These are phyloP conservation scores for Laspeyria flexula DNA, from an alignment of 2,888 invertebrate genomes.

Conservation along the genomic window DNA sequence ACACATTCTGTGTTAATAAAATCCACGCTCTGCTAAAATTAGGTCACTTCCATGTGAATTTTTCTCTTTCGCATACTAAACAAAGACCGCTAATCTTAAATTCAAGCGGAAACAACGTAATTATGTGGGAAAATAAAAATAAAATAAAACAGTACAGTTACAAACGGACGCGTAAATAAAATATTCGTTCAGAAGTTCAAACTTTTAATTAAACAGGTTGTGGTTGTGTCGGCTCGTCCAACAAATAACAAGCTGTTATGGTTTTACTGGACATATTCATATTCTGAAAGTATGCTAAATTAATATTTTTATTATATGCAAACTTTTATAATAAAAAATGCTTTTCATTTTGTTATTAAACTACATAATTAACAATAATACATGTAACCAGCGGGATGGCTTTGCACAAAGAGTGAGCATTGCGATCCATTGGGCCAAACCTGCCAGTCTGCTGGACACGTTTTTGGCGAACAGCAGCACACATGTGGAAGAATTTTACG, in stretches of 20 bases:
- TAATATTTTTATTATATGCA: too few relatives aligned
- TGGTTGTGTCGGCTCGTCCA: constrained; percentile 21
- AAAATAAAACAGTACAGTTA: background rate
- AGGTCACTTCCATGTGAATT: constrained; percentile 3
- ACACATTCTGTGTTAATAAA: background rate
- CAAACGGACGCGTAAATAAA: constrained; percentile 20
- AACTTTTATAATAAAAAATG: too few relatives aligned
- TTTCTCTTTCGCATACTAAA: constrained; percentile 19
- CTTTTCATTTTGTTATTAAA: too few relatives aligned
- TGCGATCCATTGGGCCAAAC: too few relatives aligned
- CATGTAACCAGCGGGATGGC: too few relatives aligned
- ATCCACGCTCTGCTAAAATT: background rate
- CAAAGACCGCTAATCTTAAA: constrained; percentile 19
- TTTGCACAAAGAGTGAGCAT: too few relatives aligned
- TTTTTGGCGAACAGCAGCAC: too few relatives aligned
- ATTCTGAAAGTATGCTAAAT: too few relatives aligned
- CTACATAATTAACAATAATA: too few relatives aligned
- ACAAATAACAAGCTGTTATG: constrained; percentile 36
- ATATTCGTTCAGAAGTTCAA: constrained; percentile 23
- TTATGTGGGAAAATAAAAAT: constrained; percentile 19
- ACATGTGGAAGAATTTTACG: too few relatives aligned
- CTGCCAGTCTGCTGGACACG: too few relatives aligned
- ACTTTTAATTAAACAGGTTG: constrained; percentile 39
- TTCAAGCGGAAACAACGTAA: constrained; percentile 19
- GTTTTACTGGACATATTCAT: constrained; percentile 8